A percentile compares a stretch with the other conserved stretches of the same genome.
These are phyloP conservation scores for Tretioscincus oriximinensis DNA, from an alignment of 2,113 vertebrate species.

Conservation along the genomic window DNA sequence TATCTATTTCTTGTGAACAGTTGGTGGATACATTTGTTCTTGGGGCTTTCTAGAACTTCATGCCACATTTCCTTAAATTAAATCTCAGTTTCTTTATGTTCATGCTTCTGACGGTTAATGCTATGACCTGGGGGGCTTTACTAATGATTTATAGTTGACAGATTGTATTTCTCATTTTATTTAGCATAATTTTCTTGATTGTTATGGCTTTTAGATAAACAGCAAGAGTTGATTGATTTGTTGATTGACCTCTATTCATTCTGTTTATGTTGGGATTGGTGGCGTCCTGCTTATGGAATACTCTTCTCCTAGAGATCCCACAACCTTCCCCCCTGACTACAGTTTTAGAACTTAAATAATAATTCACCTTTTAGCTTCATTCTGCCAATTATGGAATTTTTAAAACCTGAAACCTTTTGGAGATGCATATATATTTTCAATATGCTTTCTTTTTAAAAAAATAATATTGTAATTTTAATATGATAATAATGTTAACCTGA, in stretches of 20 bases:
- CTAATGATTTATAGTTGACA: neutral
- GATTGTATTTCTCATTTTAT: neutral
- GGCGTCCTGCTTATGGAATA: too few relatives aligned
- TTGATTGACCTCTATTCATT: neutral
- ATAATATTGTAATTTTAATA: too few relatives aligned
- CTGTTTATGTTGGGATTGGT: neutral
- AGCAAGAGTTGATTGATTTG: neutral
- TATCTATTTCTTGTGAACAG: neutral
- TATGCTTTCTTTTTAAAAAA: too few relatives aligned
- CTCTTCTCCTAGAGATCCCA: too few relatives aligned
- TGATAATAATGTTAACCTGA: too few relatives aligned
- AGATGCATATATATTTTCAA: too few relatives aligned
- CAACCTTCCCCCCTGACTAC: too few relatives aligned
- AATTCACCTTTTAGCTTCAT: too few relatives aligned
- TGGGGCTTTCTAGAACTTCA: neutral
- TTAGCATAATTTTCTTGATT: neutral
- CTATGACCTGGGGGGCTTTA: neutral
- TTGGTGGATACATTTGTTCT: neutral
- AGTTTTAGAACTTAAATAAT: too few relatives aligned
- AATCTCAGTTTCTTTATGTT: slow-evolving; percentile 8
- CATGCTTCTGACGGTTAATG: slow-evolving; percentile 6
- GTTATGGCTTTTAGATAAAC: slow-evolving; percentile 6
- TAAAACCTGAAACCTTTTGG: too few relatives aligned
- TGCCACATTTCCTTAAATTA: neutral
- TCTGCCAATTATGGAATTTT: too few relatives aligned